These are phyloP conservation scores for Chaenodraco wilsoni DNA, from an alignment of 2,797 vertebrate genomes.

Conservation along the genomic window DNA sequence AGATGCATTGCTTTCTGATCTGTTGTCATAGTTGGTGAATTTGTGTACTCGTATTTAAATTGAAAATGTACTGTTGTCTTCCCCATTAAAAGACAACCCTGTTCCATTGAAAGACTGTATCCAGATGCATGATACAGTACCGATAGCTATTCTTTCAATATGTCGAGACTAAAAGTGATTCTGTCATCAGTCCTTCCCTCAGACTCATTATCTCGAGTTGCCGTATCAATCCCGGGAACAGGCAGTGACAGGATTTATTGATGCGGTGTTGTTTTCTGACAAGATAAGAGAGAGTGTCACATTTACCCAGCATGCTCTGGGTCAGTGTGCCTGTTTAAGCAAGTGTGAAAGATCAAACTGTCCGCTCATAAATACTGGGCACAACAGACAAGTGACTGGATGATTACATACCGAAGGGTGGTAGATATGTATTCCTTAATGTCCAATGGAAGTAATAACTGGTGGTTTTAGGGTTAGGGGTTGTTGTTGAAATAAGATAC, in stretches of 20 bases:
- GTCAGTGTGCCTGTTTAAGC: conserved; percentile 23
- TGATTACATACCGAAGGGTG: neutral
- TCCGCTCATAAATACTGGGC: conserved; percentile 5
- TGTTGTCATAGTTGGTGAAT: neutral
- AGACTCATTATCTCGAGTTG: conserved; percentile 43
- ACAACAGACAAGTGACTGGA: neutral
- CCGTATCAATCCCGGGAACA: conserved; percentile 40
- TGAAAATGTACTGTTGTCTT: neutral
- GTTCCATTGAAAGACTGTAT: neutral
- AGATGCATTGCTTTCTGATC: neutral
- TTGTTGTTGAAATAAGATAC: neutral
- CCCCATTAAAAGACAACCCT: neutral
- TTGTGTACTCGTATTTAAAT: neutral
- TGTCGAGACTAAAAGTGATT: conserved; percentile 12
- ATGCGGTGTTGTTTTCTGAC: conserved; percentile 42
- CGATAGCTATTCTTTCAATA: neutral
- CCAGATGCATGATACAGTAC: neutral
- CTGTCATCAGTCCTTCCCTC: conserved; percentile 19
- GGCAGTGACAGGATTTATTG: conserved; percentile 47
- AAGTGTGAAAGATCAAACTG: neutral
- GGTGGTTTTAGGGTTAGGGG: neutral
- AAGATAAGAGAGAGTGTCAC: conserved; percentile 25
- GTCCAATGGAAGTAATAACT: neutral
- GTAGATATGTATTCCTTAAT: neutral
- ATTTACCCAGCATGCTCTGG: conserved; percentile 14